Evolutionary conservation across 2,888 invertebrate species (phyloP).

Genomic region (Eristalinus aeneus): DNA sequence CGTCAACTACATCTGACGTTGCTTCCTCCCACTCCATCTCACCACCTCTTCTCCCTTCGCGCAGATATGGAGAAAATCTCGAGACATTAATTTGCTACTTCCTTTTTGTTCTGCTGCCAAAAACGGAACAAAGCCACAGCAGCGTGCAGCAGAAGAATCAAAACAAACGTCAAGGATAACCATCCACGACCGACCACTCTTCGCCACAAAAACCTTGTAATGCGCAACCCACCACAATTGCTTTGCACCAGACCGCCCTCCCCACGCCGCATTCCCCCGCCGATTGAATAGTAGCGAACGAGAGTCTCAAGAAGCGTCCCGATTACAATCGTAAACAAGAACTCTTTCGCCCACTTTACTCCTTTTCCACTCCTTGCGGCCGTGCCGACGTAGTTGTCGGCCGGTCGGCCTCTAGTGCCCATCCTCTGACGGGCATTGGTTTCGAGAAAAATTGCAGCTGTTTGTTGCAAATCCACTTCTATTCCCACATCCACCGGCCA

Average conservation of each 20-base stretch:
- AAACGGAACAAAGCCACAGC: conserved; percentile 12
- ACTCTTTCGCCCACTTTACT: conserved; percentile 66
- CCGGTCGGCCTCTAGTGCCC: background rate
- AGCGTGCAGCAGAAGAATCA: conserved; percentile 12
- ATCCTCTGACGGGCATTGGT: background rate
- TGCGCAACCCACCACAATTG: conserved; percentile 64
- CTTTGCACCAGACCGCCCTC: background rate
- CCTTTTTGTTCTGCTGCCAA: conserved; percentile 55
- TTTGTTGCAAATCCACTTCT: conserved; percentile 61
- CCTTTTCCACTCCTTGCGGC: background rate
- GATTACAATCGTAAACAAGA: conserved; percentile 70
- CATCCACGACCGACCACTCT: conserved; percentile 8
- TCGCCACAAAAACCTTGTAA: conserved; percentile 66
- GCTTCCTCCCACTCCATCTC: background rate
- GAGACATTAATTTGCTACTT: conserved; percentile 61
- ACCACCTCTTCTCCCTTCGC: background rate
- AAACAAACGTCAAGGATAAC: conserved; percentile 39
- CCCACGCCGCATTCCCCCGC: background rate
- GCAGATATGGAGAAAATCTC: background rate
- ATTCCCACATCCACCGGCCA: conserved; percentile 55
- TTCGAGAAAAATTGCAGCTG: conserved; percentile 53
- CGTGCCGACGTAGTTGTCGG: background rate
- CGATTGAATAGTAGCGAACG: conserved; percentile 12
- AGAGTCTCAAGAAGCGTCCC: conserved; percentile 51
- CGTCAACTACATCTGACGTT: background rate